A percentile compares a stretch with the other conserved stretches of the same genome.
Evolutionary conservation across 2,113 vertebrate genomes (phyloP).

Genomic region (Psephotus haematonotus): DNA sequence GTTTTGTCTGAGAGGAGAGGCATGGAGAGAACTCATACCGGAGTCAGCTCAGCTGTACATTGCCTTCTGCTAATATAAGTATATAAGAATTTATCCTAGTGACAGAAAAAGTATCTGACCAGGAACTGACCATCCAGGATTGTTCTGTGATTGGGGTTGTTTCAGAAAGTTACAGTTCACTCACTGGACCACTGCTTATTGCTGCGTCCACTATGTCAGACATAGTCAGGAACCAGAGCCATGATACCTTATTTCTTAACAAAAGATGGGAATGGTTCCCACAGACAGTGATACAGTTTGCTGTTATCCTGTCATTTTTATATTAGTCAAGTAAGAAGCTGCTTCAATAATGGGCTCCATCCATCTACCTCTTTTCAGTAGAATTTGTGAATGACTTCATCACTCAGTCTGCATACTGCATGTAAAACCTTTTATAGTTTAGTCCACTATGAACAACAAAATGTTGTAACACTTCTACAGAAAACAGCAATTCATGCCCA

Average conservation of each 20-base stretch:
- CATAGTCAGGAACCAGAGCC: neutral
- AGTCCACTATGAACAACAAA: neutral
- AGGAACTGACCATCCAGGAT: neutral
- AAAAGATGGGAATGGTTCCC: neutral
- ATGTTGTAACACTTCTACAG: neutral
- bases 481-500: neutral
- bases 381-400: conserved; percentile 4
- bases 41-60: neutral
- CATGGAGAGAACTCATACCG: neutral
- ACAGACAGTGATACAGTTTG: neutral
- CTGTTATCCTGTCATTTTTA: neutral
- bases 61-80: neutral
- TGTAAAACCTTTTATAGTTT: neutral
- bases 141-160: neutral
- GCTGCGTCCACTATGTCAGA: neutral
- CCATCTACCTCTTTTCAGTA: neutral
- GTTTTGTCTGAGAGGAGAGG: neutral
- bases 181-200: neutral
- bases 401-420: neutral
- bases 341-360: neutral
- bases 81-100: neutral
- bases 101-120: neutral
- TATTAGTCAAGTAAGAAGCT: neutral
- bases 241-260: neutral
- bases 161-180: neutral